Evolutionary conservation across 2,113 vertebrate species (phyloP).

Genomic region (Malaclemys terrapin): DNA sequence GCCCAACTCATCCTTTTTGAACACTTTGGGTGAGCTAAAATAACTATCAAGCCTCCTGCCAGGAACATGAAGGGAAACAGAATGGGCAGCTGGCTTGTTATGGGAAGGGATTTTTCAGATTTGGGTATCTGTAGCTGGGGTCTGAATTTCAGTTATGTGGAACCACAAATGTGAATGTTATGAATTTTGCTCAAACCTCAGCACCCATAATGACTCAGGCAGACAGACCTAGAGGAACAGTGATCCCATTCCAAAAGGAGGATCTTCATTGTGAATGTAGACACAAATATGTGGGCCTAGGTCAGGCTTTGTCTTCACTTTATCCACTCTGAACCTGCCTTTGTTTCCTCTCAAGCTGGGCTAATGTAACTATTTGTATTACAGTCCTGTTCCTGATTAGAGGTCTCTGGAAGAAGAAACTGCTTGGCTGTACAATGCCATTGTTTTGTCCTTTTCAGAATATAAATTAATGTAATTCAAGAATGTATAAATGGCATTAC

Average conservation of each 20-base stretch:
- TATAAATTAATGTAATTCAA: background rate
- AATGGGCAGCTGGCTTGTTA: background rate
- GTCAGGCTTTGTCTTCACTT: background rate
- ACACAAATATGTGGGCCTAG: background rate
- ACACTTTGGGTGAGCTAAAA: no score
- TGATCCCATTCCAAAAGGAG: background rate
- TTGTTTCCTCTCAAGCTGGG: accelerated
- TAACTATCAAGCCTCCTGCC: no score
- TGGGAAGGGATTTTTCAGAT: background rate
- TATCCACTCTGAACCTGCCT: background rate
- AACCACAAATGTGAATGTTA: background rate
- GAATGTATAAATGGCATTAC: background rate
- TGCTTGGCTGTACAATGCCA: accelerated
- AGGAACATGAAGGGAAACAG: background rate
- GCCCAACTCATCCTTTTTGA: no score
- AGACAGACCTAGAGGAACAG: accelerated
- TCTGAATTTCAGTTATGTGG: background rate
- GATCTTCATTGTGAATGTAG: background rate
- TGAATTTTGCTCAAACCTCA: background rate
- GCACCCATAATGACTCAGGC: background rate
- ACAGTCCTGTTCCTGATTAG: accelerated
- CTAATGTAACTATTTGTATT: accelerated
- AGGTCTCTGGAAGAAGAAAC: background rate
- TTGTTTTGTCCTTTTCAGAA: background rate
- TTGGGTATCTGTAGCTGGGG: background rate